Evolutionary conservation across 2,113 vertebrate species (phyloP).

Genomic region (Hylia prasina): DNA sequence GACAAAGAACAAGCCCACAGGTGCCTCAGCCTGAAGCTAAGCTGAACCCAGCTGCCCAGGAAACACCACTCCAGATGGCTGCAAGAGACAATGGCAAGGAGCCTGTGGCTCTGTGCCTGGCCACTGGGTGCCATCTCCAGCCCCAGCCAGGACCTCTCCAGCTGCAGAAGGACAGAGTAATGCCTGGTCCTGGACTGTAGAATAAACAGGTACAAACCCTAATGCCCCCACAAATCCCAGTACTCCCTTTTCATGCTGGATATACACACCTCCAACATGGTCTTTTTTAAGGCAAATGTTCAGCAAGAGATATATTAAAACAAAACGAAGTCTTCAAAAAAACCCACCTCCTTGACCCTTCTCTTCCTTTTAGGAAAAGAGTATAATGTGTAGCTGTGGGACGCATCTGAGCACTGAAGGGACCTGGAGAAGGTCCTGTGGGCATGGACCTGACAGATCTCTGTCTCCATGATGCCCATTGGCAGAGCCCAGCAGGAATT

Average conservation of each 20-base stretch:
- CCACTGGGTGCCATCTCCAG: background rate
- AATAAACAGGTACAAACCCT: background rate
- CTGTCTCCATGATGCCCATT: background rate
- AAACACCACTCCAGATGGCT: background rate
- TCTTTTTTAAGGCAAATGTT: background rate
- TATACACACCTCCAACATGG: background rate
- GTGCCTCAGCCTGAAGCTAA: background rate
- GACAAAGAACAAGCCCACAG: background rate
- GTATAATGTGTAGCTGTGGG: rapidly evolving
- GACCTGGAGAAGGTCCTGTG: background rate
- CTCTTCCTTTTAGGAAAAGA: background rate
- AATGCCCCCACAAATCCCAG: background rate
- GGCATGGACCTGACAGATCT: background rate
- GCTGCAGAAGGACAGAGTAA: background rate
- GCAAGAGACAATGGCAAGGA: background rate
- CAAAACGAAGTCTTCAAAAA: background rate
- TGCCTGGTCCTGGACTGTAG: background rate
- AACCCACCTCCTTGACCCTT: background rate
- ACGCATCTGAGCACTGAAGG: background rate
- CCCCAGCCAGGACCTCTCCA: background rate
- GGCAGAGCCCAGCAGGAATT: background rate
- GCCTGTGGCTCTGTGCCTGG: background rate
- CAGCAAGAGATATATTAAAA: background rate
- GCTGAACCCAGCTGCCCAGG: background rate
- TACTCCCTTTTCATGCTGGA: background rate